Evolutionary conservation across 1,140 invertebrate genomes (phyloP).

Genomic region (Batillaria attramentaria): DNA sequence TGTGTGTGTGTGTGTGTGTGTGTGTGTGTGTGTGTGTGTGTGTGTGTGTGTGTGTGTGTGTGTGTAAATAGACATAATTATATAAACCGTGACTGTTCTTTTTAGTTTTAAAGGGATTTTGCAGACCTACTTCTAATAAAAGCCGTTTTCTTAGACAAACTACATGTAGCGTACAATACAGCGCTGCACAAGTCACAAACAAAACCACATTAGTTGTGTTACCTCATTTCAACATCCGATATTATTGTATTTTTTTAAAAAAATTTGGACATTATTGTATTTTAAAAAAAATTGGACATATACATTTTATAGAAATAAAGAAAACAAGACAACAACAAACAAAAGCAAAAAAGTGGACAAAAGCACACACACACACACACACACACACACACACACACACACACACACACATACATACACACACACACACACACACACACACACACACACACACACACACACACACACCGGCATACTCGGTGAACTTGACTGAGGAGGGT

Average conservation of each 20-base stretch:
- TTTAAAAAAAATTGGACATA: background rate
- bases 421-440: background rate
- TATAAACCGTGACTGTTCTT: background rate
- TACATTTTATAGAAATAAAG: background rate
- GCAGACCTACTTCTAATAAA: background rate
- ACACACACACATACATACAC: background rate
- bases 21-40: background rate
- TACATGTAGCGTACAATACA: background rate
- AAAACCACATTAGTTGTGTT: too few species aligned
- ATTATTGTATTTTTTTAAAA: too few species aligned
- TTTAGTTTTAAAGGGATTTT: background rate
- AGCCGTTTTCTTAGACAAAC: background rate
- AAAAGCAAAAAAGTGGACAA: background rate
- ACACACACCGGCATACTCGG: too few species aligned
- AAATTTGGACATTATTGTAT: too few species aligned
- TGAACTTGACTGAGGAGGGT: too few species aligned
- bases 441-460: background rate
- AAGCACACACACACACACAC: conserved; percentile 3
- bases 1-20: conserved; percentile 1
- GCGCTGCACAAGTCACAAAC: too few species aligned
- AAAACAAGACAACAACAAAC: background rate
- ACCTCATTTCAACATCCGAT: too few species aligned
- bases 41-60: background rate
- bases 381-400: conserved; percentile 7
- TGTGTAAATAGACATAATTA: background rate